phyloP scores from a whole-genome alignment of 2,888 invertebrate species.

The Meteorus colon region DNA sequence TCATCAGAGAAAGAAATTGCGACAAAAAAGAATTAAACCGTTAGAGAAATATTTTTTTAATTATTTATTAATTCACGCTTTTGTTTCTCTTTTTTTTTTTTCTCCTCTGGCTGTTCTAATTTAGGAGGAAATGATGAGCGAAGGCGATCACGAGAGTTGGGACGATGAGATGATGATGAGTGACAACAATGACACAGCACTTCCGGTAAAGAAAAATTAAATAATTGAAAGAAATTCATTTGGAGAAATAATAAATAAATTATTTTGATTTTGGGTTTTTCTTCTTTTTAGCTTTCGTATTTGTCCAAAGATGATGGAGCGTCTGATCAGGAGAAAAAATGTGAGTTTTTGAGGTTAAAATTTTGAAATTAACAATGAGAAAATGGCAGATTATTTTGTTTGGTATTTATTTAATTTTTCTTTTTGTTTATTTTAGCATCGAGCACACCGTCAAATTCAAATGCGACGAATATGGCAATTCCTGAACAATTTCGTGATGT shows the following conservation, averaged over 20 bases:
- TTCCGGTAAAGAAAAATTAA: constrained; percentile 63
- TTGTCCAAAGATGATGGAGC: constrained; percentile 68
- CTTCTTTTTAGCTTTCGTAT: constrained; percentile 63
- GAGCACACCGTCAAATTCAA: constrained; percentile 66
- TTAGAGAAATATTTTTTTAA: not conserved
- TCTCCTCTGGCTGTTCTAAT: constrained; percentile 42
- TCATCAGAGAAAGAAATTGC: not conserved
- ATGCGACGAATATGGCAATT: constrained; percentile 68
- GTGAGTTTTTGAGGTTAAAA: constrained; percentile 51
- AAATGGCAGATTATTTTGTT: too few relatives aligned
- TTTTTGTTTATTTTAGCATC: constrained; percentile 55
- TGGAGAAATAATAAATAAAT: not conserved
- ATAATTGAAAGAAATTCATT: not conserved
- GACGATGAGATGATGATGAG: constrained; percentile 70
- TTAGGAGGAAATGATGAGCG: constrained; percentile 71
- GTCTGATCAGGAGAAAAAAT: constrained; percentile 69
- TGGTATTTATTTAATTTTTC: constrained; percentile 14
- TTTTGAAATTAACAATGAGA: not conserved
- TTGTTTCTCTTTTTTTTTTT: not conserved
- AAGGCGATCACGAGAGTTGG: constrained; percentile 71
- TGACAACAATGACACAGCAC: constrained; percentile 68
- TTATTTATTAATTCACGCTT: not conserved
- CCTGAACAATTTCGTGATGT: constrained; percentile 79
- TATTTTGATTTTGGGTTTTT: constrained; percentile 24
- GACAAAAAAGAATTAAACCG: not conserved